phyloP scores from a whole-genome alignment of 92 coral and sea anemone genomes.

The Phymanthus crucifer region DNA sequence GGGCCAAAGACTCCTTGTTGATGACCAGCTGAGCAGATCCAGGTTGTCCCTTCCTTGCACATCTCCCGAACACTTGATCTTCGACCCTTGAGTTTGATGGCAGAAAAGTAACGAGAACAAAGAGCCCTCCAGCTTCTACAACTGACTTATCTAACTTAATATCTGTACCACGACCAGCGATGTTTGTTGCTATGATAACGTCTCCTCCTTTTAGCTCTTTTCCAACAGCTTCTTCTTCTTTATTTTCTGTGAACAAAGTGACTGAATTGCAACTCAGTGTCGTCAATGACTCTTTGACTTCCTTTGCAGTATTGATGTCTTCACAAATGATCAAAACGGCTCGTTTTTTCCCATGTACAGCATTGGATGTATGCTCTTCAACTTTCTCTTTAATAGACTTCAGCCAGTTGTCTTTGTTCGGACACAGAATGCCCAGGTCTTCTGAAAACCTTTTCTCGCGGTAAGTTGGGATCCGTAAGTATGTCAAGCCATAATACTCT shows the following conservation, averaged over 20 bases:
- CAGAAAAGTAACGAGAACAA: conserved; percentile 28
- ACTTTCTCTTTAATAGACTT: conserved; percentile 3
- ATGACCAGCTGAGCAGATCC: conserved; percentile 28
- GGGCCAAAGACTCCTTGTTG: conserved; percentile 7
- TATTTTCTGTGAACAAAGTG: background rate
- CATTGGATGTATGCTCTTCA: conserved; percentile 5
- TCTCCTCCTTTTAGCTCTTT: conserved; percentile 16
- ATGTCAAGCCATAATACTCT: conserved; percentile 12
- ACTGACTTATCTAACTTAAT: conserved; percentile 13
- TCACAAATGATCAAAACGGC: conserved; percentile 28
- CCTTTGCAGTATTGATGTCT: conserved; percentile 28
- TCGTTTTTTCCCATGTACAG: conserved; percentile 7
- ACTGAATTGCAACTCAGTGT: background rate
- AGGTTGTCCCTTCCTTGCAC: conserved; percentile 33
- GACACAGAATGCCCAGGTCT: conserved; percentile 14
- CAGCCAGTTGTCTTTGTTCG: conserved; percentile 22
- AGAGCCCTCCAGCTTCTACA: conserved; percentile 27
- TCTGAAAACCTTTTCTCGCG: conserved; percentile 12
- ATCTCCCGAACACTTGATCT: conserved; percentile 33
- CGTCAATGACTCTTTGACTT: background rate
- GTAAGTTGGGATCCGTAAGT: conserved; percentile 27
- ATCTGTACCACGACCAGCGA: conserved; percentile 47
- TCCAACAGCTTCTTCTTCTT: background rate
- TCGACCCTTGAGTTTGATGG: conserved; percentile 32
- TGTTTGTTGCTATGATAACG: conserved; percentile 37